Percentiles rank a stretch among this genome's conserved stretches.
phyloP scores from a whole-genome alignment of 2,797 vertebrate genomes.

The Peromyscus attwateri region DNA sequence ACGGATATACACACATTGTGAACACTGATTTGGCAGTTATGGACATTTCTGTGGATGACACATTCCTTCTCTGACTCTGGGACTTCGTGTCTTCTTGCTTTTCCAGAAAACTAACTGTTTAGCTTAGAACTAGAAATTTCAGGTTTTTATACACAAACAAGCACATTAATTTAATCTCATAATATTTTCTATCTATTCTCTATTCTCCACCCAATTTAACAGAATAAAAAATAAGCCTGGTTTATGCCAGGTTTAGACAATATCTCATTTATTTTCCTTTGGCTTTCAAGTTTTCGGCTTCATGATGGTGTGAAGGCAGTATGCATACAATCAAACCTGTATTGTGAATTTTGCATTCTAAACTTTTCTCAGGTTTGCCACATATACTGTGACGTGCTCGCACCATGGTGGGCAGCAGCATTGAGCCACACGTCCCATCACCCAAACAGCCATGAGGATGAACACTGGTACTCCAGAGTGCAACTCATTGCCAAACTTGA shows the following conservation, averaged over 20 bases:
- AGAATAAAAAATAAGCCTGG: background rate
- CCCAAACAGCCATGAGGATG: background rate
- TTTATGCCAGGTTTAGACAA: background rate
- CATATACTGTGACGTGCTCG: background rate
- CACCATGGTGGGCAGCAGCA: background rate
- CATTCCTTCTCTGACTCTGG: background rate
- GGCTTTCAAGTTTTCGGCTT: background rate
- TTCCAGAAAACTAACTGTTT: background rate
- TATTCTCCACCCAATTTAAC: background rate
- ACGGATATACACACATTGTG: accelerated
- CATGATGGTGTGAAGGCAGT: background rate
- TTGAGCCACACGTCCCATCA: background rate
- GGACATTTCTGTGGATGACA: background rate
- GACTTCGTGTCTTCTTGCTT: background rate
- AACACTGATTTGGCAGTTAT: background rate
- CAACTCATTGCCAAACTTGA: background rate
- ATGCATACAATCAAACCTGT: background rate
- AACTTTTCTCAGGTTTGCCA: background rate
- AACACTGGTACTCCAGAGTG: background rate
- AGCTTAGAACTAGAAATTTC: background rate
- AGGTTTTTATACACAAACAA: background rate
- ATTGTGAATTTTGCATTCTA: background rate
- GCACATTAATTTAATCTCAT: background rate
- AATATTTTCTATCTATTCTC: background rate
- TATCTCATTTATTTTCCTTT: background rate